Conservation (phyloP, 2,797 vertebrate genomes). For the Melanotaenia trifasciata region DNA sequence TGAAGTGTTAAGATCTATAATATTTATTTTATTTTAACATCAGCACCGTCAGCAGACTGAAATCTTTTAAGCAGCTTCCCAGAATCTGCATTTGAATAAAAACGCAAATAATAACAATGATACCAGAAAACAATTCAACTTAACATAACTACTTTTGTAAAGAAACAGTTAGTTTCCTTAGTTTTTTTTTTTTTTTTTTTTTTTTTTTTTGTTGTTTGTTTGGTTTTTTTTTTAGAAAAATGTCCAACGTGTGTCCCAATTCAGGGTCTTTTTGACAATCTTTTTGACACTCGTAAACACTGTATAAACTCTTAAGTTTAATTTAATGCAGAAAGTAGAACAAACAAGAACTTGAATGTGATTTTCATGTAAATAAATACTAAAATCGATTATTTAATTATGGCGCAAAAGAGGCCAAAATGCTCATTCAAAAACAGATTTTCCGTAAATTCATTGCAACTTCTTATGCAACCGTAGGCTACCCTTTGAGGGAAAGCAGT, state of each 20-base stretch:
- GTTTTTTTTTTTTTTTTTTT: too few relatives aligned
- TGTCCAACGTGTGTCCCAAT: too few relatives aligned
- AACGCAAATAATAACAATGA: background rate
- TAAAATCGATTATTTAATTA: background rate
- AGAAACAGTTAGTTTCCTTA: too few relatives aligned
- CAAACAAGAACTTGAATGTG: too few relatives aligned
- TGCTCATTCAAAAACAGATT: background rate
- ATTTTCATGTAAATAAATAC: background rate
- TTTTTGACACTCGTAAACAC: too few relatives aligned
- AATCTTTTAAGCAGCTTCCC: background rate
- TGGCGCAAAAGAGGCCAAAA: background rate
- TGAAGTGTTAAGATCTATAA: background rate
- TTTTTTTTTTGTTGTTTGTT: too few relatives aligned
- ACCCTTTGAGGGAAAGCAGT: background rate
- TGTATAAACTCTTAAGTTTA: too few relatives aligned
- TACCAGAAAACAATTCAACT: too few relatives aligned
- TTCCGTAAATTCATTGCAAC: background rate
- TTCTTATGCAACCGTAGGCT: constrained; percentile 1
- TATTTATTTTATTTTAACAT: background rate
- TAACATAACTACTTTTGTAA: too few relatives aligned
- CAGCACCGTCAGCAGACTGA: background rate
- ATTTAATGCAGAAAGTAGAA: too few relatives aligned
- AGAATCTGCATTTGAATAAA: background rate
- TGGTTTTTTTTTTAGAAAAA: too few relatives aligned
- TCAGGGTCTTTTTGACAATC: too few relatives aligned